Base-by-base conservation (phyloP, 1,140 invertebrate species). In the Batillaria attramentaria region DNA sequence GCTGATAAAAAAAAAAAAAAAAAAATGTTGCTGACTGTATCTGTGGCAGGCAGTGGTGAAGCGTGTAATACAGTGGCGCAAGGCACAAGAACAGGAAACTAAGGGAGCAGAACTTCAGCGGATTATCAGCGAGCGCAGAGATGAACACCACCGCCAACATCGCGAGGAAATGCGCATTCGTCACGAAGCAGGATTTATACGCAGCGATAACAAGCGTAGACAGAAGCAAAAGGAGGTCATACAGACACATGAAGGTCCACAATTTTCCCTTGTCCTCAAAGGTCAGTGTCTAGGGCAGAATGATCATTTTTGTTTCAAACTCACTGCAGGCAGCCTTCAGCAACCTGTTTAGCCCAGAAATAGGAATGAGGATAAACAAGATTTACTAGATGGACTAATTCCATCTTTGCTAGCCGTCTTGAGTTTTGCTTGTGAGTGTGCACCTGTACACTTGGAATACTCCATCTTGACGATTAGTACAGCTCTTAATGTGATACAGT, bases 141-240 rank as follows among this genome's bases (percentile, higher is more conserved):
- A 94, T 43, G 92, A 94, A 86, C 94, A 98, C 90, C 88, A 84
- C 76, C 79, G 74, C 83, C 92, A 92, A 75, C 97, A 98, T 88
- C 92, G 93, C 79, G 92, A 92, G 31, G 88, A 92, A 81, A 90
- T 96, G n/a, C 90, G 93, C 43, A 90, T 92, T 46, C 94, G 94
- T 79, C 92, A 95, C 5, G 91, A 93, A 79, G 79, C 92, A 6
- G 94, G 94, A 62, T 80, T 79, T 42, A 77, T 79, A 20, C 72
- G 82, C 41, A 31, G 50, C 37, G 68, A 43, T 20, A 16, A 62
- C 80, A 72, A 62, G 77, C 65, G 41, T 72, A 70, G 41, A 78
- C 80, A 37, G 20, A 83, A 80, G 69, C 41, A 75, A 20, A 83
- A 84, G 75, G 83, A 84, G 35, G 68, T 69, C 20, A 39, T 79